phyloP scores from a whole-genome alignment of 2,888 invertebrate genomes.

The Agrilus cyanescens region DNA sequence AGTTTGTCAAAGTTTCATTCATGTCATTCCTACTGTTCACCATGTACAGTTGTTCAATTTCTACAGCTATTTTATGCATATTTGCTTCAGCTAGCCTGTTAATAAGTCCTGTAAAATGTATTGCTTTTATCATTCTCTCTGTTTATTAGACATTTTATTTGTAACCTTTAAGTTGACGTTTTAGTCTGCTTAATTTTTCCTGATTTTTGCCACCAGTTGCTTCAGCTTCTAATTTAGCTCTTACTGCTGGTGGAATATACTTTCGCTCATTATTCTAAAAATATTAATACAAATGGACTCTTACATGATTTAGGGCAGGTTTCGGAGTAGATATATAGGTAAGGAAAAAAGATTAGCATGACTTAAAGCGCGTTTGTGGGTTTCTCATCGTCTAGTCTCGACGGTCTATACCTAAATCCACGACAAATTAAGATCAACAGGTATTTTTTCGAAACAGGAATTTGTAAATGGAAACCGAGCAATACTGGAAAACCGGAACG shows the following conservation, averaged over 20 bases:
- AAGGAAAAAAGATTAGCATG: no score
- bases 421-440: no score
- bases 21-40: slow-evolving; percentile 70
- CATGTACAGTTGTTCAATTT: slow-evolving; percentile 72
- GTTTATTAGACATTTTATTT: background rate
- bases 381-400: no score
- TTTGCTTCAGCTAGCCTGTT: slow-evolving; percentile 83
- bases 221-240: slow-evolving; percentile 40
- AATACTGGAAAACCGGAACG: no score
- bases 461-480: no score
- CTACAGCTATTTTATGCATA: slow-evolving; percentile 66
- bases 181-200: slow-evolving; percentile 54
- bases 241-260: slow-evolving; percentile 75
- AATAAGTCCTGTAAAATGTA: slow-evolving; percentile 44
- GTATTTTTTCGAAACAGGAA: no score
- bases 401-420: no score
- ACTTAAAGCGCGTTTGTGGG: no score
- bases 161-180: slow-evolving; percentile 69
- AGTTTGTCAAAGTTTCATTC: slow-evolving; percentile 57
- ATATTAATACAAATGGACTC: no score
- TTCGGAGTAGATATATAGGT: no score
- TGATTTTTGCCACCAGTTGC: slow-evolving; percentile 32
- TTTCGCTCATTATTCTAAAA: slow-evolving; percentile 34
- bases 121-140: background rate
- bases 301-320: no score